Conservation (phyloP, 2,888 invertebrate species). For the Cyclophora punctaria region DNA sequence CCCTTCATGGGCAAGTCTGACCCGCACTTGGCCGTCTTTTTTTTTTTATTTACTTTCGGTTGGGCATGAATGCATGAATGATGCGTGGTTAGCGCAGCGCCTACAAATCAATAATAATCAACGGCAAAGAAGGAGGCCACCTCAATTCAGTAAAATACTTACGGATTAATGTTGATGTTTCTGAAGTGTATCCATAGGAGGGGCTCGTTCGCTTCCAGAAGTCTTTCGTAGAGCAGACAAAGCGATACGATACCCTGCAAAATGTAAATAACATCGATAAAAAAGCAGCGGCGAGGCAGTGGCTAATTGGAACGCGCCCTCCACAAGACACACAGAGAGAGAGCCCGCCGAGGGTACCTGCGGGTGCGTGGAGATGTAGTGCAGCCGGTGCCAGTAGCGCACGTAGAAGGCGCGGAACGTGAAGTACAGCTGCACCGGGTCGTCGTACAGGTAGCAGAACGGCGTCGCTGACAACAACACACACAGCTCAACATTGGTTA, state of each 20-base stretch:
- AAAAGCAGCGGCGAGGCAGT: too few relatives aligned
- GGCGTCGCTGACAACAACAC: slow-evolving; percentile 83
- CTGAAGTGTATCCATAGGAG: slow-evolving; percentile 93
- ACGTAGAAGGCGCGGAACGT: slow-evolving; percentile 94
- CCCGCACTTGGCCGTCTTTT: too few relatives aligned
- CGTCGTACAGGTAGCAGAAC: slow-evolving; percentile 94
- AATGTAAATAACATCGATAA: neutral
- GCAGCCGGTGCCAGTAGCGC: slow-evolving; percentile 93
- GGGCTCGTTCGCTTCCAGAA: slow-evolving; percentile 93
- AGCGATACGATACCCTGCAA: slow-evolving; percentile 88
- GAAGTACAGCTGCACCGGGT: slow-evolving; percentile 89
- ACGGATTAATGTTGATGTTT: slow-evolving; percentile 93
- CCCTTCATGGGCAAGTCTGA: too few relatives aligned
- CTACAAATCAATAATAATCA: too few relatives aligned
- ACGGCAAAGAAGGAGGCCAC: too few relatives aligned
- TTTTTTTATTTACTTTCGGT: too few relatives aligned
- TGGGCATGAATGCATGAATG: too few relatives aligned
- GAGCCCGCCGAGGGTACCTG: slow-evolving; percentile 72
- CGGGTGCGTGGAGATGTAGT: slow-evolving; percentile 93
- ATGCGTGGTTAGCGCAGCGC: too few relatives aligned
- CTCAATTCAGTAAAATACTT: slow-evolving; percentile 52
- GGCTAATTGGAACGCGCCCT: too few relatives aligned
- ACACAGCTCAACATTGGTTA: too few relatives aligned
- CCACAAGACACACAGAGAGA: neutral
- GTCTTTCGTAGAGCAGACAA: slow-evolving; percentile 90